These are phyloP conservation scores for Thalassaphorura encarpata DNA, from an alignment of 1,140 invertebrate species.

Conservation along the genomic window DNA sequence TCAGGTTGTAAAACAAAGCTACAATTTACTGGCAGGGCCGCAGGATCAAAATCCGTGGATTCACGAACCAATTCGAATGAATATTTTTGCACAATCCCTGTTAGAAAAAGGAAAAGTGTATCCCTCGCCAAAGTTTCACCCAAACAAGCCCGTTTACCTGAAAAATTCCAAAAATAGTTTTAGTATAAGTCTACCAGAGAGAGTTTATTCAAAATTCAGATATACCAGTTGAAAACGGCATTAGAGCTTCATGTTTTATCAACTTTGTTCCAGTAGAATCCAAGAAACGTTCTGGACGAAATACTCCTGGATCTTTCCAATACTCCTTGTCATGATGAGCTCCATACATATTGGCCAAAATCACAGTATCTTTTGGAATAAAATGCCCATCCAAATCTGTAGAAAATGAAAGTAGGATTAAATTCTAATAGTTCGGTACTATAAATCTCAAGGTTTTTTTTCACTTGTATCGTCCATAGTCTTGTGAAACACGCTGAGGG, in stretches of 20 bases:
- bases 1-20: slow-evolving; percentile 14
- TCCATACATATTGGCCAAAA: slow-evolving; percentile 65
- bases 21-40: neutral
- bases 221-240: slow-evolving; percentile 54
- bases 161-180: neutral
- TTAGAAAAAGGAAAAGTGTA: slow-evolving; percentile 23
- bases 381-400: slow-evolving; percentile 54
- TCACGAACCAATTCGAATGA: slow-evolving; percentile 14
- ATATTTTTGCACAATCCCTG: slow-evolving; percentile 23
- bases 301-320: slow-evolving; percentile 58
- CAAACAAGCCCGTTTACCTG: slow-evolving; percentile 13
- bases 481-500: slow-evolving; percentile 65
- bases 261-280: slow-evolving; percentile 48
- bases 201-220: too few relatives aligned
- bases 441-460: neutral
- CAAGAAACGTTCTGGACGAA: slow-evolving; percentile 66
- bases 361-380: slow-evolving; percentile 71
- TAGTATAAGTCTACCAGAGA: neutral
- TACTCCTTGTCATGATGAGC: slow-evolving; percentile 59
- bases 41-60: neutral
- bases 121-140: slow-evolving; percentile 25
- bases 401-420: neutral
- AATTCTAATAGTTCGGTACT: neutral
- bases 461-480: slow-evolving; percentile 50
- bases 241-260: slow-evolving; percentile 52